A percentile compares a stretch with the other conserved stretches of the same genome.
Conservation (phyloP, 2,797 vertebrate species). For the Crocodylus rhombifer region DNA sequence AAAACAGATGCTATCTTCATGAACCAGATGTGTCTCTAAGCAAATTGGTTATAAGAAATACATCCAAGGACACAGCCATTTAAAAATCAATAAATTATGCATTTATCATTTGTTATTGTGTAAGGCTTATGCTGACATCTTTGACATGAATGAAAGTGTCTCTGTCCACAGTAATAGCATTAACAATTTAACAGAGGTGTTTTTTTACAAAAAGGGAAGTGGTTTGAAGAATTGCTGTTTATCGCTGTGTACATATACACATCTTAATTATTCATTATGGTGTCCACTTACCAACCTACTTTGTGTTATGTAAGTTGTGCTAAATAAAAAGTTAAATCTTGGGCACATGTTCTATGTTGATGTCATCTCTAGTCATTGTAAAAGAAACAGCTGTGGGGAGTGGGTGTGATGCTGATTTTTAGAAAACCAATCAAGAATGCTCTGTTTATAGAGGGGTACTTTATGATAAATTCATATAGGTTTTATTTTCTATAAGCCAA, state of each 20-base stretch:
- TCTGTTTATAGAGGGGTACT: slow-evolving; percentile 36
- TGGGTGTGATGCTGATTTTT: not conserved
- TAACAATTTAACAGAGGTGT: slow-evolving; percentile 80
- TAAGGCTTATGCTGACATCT: slow-evolving; percentile 74
- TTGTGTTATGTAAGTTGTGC: slow-evolving; percentile 62
- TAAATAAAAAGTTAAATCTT: slow-evolving; percentile 57
- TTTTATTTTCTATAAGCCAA: slow-evolving; percentile 81
- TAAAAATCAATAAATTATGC: slow-evolving; percentile 84
- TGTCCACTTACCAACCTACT: slow-evolving; percentile 66
- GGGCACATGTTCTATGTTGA: not conserved
- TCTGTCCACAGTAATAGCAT: slow-evolving; percentile 74
- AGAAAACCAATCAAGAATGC: slow-evolving; percentile 46
- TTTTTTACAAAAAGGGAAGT: slow-evolving; percentile 69
- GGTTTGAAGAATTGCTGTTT: slow-evolving; percentile 75
- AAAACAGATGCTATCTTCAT: slow-evolving; percentile 76
- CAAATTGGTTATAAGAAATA: slow-evolving; percentile 81
- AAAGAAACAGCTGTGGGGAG: slow-evolving; percentile 27
- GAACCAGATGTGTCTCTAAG: slow-evolving; percentile 81
- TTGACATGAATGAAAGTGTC: slow-evolving; percentile 74
- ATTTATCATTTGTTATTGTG: slow-evolving; percentile 81
- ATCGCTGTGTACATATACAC: slow-evolving; percentile 70
- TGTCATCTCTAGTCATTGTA: slow-evolving; percentile 19
- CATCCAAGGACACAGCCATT: slow-evolving; percentile 80
- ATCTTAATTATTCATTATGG: slow-evolving; percentile 77
- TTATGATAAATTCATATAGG: slow-evolving; percentile 58